Evolutionary conservation across 2,888 invertebrate species (phyloP), one percentile per base, ranked within the genome.

Genomic region (Cantharis lateralis): DNA sequence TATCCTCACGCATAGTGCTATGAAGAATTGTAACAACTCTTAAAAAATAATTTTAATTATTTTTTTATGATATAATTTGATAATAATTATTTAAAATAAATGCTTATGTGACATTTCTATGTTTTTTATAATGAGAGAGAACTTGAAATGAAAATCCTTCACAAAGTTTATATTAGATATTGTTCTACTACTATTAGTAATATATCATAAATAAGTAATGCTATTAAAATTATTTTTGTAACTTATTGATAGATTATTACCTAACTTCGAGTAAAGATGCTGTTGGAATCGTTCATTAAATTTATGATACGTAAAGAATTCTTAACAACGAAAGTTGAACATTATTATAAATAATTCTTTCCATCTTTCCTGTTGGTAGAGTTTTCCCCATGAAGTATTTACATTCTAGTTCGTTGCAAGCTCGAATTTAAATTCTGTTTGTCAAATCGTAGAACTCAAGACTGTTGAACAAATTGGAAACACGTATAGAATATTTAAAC

Each of bases 381-480:
- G 83, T 84, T 81, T 82, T 82, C 81, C 81, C 80, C 80, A 82
- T 84, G 83, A 84, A 84, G 84, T 84, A 84, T 84, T 84, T 84
- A 84, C 84, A 83, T 84, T 84, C 83, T 83, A 82, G 82, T 79
- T 81, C 82, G 82, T 83, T 83, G 72, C 74, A 74, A 70, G 72
- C 74, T 61, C 71, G 82, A 82, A 84, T 83, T 84, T 83, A 84
- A 84, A 84, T 83, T 84, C 83, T 84, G 84, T 84, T 84, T 84
- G 83, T 84, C 83, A 84, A 84, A 83, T 83, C 82, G 81, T 79
- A 80, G 80, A 80, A 80, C 81, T 81, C 80, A 74, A 66, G 77
- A 74, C 77, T 71, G 74, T 77, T 77, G 77, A 73, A 77, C 77
- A 77, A 77, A 77, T 77, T 77, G 77, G 74, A 77, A 74, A 77